Evolutionary conservation across 2,797 vertebrate species (phyloP).

Genomic region (Crenuchus spilurus): DNA sequence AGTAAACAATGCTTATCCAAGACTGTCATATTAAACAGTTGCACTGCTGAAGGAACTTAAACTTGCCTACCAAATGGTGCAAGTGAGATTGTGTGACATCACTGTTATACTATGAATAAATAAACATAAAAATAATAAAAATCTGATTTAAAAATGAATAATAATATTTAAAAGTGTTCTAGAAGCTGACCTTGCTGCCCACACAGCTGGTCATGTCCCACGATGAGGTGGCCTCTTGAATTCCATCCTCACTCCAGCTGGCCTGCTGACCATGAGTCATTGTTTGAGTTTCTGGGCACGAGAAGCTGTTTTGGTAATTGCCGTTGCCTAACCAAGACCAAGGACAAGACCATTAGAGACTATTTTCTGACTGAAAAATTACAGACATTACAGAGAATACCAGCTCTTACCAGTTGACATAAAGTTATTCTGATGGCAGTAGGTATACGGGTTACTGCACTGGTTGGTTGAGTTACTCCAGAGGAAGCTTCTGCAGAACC

Average conservation of each 20-base stretch:
- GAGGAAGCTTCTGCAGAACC: conserved; percentile 68
- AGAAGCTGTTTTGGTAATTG: conserved; percentile 82
- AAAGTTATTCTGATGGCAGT: conserved; percentile 67
- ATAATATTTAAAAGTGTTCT: too few species aligned
- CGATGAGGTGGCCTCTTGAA: conserved; percentile 72
- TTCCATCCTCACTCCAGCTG: conserved; percentile 75
- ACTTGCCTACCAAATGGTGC: too few species aligned
- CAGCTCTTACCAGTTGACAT: conserved; percentile 31
- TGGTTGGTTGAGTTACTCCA: conserved; percentile 76
- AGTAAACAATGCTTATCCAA: too few species aligned
- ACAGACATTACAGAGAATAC: background rate
- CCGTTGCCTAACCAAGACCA: conserved; percentile 79
- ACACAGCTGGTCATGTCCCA: conserved; percentile 89
- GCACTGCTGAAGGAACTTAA: too few species aligned
- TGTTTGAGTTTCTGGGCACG: conserved; percentile 79
- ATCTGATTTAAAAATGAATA: too few species aligned
- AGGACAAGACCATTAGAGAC: background rate
- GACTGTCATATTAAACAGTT: too few species aligned
- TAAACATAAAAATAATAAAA: background rate
- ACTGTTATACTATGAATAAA: too few species aligned
- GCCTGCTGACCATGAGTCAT: conserved; percentile 67
- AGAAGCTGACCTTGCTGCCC: conserved; percentile 76
- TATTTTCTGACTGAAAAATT: background rate
- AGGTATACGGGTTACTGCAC: conserved; percentile 71
- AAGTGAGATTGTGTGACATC: too few species aligned